A percentile compares a stretch with the other conserved stretches of the same genome.
Conservation (phyloP, 2,888 invertebrate species). For the Reticulitermes lucifugus region DNA sequence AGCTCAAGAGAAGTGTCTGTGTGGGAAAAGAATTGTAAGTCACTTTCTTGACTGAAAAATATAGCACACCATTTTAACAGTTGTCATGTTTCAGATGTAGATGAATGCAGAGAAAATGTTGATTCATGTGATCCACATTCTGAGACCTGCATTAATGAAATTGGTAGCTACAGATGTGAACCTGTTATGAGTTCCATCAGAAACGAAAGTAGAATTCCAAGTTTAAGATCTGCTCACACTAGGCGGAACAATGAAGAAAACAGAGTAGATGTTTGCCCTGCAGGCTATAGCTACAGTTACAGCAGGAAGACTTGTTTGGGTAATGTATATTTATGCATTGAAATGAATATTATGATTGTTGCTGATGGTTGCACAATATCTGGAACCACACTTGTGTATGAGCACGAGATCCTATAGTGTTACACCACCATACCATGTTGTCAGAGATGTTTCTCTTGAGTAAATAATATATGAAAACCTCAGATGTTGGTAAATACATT, state of each 20-base stretch:
- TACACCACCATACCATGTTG: no score
- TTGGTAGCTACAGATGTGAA: conserved; percentile 66
- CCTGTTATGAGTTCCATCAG: neutral
- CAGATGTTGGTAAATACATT: no score
- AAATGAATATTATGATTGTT: neutral
- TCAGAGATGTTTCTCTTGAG: no score
- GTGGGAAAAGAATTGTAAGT: no score
- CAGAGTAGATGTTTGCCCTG: conserved; percentile 57
- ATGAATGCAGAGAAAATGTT: conserved; percentile 55
- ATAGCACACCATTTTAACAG: neutral
- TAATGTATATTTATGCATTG: conserved; percentile 24
- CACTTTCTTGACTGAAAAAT: no score
- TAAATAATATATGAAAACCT: no score
- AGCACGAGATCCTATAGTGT: no score
- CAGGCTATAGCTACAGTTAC: conserved; percentile 59
- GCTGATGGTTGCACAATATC: neutral
- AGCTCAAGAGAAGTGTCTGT: no score
- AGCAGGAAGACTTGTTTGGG: conserved; percentile 41
- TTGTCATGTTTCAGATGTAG: conserved; percentile 2
- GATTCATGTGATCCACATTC: conserved; percentile 57
- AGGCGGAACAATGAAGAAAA: conserved; percentile 46
- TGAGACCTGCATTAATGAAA: conserved; percentile 63
- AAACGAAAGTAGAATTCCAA: neutral
- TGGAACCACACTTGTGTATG: no score
- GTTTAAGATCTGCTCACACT: neutral